These are phyloP conservation scores for Anoplopoma fimbria DNA, from an alignment of 2,113 vertebrate genomes.

Conservation along the genomic window DNA sequence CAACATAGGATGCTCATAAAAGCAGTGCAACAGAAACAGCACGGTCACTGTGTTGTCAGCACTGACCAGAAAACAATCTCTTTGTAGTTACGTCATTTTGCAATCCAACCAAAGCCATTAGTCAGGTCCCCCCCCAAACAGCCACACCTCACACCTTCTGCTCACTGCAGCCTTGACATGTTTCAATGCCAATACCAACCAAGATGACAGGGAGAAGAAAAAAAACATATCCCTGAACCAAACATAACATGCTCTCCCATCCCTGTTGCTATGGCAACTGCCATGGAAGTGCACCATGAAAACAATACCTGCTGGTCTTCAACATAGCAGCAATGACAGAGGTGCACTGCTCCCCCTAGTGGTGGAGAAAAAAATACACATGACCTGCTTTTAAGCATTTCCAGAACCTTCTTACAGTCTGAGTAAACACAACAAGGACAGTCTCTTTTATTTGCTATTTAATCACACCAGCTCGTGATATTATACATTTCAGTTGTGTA, in stretches of 20 bases:
- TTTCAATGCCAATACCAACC: constrained; percentile 61
- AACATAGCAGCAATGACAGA: constrained; percentile 15
- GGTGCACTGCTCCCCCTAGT: constrained; percentile 67
- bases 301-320: constrained; percentile 53
- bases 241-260: constrained; percentile 48
- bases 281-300: constrained; percentile 50
- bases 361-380: constrained; percentile 38
- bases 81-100: constrained; percentile 21
- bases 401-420: constrained; percentile 76
- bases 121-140: constrained; percentile 14
- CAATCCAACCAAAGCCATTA: constrained; percentile 17
- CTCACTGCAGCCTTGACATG: constrained; percentile 49
- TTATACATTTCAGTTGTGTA: neutral
- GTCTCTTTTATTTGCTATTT: neutral
- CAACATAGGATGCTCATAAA: neutral
- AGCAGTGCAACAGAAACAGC: constrained; percentile 21
- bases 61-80: constrained; percentile 12
- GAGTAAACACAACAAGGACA: constrained; percentile 59
- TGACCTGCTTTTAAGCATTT: constrained; percentile 79
- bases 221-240: constrained; percentile 39
- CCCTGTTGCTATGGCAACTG: constrained; percentile 82
- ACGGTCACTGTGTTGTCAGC: constrained; percentile 40
- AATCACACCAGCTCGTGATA: neutral
- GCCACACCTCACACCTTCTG: constrained; percentile 76
- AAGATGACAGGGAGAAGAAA: neutral